A percentile compares a stretch with the other conserved stretches of the same genome.
Conservation (phyloP, 2,888 invertebrate species). For the Ichneumon xanthorius region DNA sequence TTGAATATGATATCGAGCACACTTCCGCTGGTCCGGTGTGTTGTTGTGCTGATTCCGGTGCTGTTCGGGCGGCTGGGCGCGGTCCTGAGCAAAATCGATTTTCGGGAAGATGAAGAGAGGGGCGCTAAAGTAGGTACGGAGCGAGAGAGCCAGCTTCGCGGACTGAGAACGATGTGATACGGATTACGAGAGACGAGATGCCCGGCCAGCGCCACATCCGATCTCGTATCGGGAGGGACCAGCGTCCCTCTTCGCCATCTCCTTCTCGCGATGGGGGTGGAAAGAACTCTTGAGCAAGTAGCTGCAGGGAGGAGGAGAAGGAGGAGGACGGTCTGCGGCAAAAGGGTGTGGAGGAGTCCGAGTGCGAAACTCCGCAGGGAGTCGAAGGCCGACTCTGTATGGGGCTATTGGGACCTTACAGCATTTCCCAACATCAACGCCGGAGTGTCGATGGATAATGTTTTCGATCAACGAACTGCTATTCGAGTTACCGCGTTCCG, state of each 20-base stretch:
- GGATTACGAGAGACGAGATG: conserved; percentile 76
- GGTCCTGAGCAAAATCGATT: conserved; percentile 83
- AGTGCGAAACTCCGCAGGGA: conserved; percentile 42
- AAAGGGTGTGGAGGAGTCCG: conserved; percentile 32
- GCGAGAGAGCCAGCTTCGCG: conserved; percentile 58
- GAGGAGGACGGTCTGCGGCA: conserved; percentile 21
- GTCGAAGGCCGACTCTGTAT: neutral
- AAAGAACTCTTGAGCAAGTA: conserved; percentile 43
- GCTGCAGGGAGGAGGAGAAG: conserved; percentile 8
- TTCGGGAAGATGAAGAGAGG: conserved; percentile 78
- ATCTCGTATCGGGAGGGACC: conserved; percentile 78
- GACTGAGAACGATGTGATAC: conserved; percentile 78
- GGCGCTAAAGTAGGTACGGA: conserved; percentile 65
- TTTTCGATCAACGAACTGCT: conserved; percentile 24
- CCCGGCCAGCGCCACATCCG: conserved; percentile 71
- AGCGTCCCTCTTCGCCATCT: conserved; percentile 68
- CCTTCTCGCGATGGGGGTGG: conserved; percentile 62
- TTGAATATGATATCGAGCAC: neutral
- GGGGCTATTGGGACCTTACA: neutral
- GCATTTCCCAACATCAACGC: conserved; percentile 18
- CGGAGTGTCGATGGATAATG: conserved; percentile 27
- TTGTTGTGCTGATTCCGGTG: conserved; percentile 26
- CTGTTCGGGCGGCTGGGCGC: conserved; percentile 77
- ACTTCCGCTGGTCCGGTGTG: conserved; percentile 24
- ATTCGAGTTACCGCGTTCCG: neutral